phyloP scores from a whole-genome alignment of 2,113 vertebrate genomes.

The Rostratula benghalensis region DNA sequence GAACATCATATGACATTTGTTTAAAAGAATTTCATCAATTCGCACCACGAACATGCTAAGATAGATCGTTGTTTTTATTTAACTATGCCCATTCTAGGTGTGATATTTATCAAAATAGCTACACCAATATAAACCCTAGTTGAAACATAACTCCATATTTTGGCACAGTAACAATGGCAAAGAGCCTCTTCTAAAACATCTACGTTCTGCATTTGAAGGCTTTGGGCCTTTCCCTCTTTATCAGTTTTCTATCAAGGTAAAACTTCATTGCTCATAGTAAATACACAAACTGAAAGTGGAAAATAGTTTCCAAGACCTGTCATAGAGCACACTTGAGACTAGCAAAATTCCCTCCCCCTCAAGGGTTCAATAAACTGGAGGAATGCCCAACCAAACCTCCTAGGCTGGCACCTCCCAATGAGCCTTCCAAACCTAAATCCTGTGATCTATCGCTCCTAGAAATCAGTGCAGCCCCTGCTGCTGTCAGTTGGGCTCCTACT shows the following conservation, averaged over 20 bases:
- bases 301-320: background rate
- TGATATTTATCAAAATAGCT: background rate
- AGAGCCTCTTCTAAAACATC: background rate
- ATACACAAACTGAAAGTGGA: background rate
- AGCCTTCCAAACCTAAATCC: background rate
- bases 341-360: background rate
- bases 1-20: background rate
- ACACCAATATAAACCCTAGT: background rate
- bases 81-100: background rate
- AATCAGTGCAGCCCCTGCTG: constrained; percentile 31
- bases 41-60: background rate
- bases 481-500: constrained; percentile 44
- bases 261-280: background rate
- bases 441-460: background rate
- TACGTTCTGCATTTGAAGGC: background rate
- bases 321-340: background rate
- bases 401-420: background rate
- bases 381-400: background rate
- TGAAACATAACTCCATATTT: background rate
- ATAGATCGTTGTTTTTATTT: background rate
- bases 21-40: background rate
- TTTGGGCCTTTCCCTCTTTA: background rate
- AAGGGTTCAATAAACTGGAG: background rate
- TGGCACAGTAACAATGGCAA: background rate
- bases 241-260: background rate